Evolutionary conservation across 2,113 vertebrate genomes (phyloP).

Genomic region (Oncorhynchus kisutch): DNA sequence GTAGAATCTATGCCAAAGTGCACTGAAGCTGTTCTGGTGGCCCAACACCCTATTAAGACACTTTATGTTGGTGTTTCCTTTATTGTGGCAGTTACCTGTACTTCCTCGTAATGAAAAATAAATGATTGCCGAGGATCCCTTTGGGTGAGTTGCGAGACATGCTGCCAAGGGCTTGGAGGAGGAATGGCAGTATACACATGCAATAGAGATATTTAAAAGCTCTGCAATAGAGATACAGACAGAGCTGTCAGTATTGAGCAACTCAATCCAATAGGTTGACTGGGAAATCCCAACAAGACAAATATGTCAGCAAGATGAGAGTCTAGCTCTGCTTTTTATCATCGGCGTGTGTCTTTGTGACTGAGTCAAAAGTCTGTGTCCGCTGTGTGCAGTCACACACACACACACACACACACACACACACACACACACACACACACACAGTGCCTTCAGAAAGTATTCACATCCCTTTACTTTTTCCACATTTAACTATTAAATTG

Average conservation of each 20-base stretch:
- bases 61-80: too few relatives aligned
- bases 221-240: background rate
- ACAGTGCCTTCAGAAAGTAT: constrained; percentile 14
- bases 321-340: constrained; percentile 41
- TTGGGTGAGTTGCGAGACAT: background rate
- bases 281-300: constrained; percentile 61
- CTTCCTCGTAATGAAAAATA: too few relatives aligned
- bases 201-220: background rate
- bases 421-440: background rate
- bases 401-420: too few relatives aligned
- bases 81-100: too few relatives aligned
- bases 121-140: background rate
- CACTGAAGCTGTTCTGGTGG: too few relatives aligned
- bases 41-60: too few relatives aligned
- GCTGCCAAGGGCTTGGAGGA: background rate
- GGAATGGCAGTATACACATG: background rate
- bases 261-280: constrained; percentile 1
- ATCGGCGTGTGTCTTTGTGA: constrained; percentile 24
- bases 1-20: too few relatives aligned
- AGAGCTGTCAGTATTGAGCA: background rate
- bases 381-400: too few relatives aligned
- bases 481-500: too few relatives aligned
- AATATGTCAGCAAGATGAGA: constrained; percentile 53
- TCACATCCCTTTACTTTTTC: too few relatives aligned
- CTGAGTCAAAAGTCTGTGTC: too few relatives aligned